Evolutionary conservation across 2,888 invertebrate species (phyloP).

Genomic region (Cistogaster globosa): DNA sequence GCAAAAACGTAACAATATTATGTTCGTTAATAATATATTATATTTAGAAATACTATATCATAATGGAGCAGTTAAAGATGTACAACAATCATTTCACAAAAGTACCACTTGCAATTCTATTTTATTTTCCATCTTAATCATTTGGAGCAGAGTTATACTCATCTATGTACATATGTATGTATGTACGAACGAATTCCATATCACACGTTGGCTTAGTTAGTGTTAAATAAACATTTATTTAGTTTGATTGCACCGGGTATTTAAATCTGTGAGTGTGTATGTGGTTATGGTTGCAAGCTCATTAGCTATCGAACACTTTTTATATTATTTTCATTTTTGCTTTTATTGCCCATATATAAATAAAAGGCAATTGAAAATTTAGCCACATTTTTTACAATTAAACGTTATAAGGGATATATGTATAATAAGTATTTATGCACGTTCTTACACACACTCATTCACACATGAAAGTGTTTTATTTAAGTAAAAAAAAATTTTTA

Average conservation of each 20-base stretch:
- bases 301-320: slow-evolving; percentile 48
- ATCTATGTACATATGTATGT: not conserved
- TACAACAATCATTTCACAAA: no score
- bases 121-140: no score
- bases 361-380: slow-evolving; percentile 61
- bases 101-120: no score
- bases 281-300: slow-evolving; percentile 35
- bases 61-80: no score
- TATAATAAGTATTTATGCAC: not conserved
- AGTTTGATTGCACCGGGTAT: slow-evolving; percentile 48
- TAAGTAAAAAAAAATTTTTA: slow-evolving; percentile 27
- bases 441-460: no score
- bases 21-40: no score
- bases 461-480: not conserved
- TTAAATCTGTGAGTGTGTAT: slow-evolving; percentile 23
- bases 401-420: no score
- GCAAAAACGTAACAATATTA: no score
- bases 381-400: slow-evolving; percentile 63
- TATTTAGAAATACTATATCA: no score
- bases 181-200: not conserved
- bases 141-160: no score
- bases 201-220: slow-evolving; percentile 49
- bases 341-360: slow-evolving; percentile 27
- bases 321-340: slow-evolving; percentile 1
- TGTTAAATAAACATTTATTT: slow-evolving; percentile 47